Base-by-base conservation (phyloP, 92 coral and sea anemone species). In the Siderastrea siderea region DNA sequence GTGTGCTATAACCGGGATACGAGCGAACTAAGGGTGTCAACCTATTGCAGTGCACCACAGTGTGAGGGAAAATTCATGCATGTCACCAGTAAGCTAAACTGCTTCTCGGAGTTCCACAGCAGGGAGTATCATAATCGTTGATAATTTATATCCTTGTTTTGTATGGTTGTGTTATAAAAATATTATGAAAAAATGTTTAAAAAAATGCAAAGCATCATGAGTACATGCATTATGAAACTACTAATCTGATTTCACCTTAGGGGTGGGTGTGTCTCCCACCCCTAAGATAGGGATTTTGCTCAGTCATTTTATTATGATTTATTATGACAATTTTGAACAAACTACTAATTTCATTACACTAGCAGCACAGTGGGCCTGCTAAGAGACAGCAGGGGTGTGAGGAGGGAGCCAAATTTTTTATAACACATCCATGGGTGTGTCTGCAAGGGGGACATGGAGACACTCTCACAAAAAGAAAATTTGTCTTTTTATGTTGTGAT, bases 11-110 rank as follows among this genome's bases (percentile, higher is more conserved):
- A 16, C 47, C 67, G 46, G 47, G 68, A 54, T 55, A 76, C 67
- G 43, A 47, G 66, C 46, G 43, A 76, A 44, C 65, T 52, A 45
- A 52, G 54, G 65, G 62, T 52, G 4, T 7, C 48, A 2, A 17
- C 81, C 16, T 52, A 15, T 76, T 76, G 66, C 43, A 76, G 67
- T 76, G 81, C 81, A 54, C 81, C 65, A 8, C 81, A 76, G 81
- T 76, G 81, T 19, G 9, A 52, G 67, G 62, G n/a, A 46, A 54
- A 55, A 7, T 52, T 15, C 49, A 54, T 54, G 49, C 81, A 54
- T 52, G 65, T 45, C 65, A 15, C 65, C 45, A 76, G 10, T n/a
- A 45, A 52, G 48, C 45, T 9, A 16, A 53, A 76, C 48, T 76
- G 81, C 81, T 76, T 76, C 45, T 5, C 5, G 50, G 62, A 53